Conservation (phyloP, 2,888 invertebrate genomes). For the Brachyopa scutellaris region DNA sequence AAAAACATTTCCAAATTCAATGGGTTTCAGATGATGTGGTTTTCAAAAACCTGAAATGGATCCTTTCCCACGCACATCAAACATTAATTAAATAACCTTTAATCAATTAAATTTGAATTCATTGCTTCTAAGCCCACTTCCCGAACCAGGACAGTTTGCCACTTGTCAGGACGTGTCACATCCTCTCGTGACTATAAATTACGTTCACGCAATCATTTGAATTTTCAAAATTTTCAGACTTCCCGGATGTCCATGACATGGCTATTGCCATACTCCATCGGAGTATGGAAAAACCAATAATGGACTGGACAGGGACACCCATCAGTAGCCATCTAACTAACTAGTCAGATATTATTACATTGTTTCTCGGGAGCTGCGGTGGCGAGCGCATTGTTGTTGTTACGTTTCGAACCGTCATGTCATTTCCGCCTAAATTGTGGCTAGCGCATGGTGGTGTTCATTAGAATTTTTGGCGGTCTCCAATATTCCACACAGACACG, state of each 20-base stretch:
- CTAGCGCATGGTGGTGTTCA: conserved; percentile 46
- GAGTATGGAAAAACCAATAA: conserved; percentile 40
- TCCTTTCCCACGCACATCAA: no score
- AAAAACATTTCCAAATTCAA: no score
- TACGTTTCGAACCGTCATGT: conserved; percentile 53
- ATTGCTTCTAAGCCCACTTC: not conserved
- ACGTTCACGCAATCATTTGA: conserved; percentile 62
- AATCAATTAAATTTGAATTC: conserved; percentile 10
- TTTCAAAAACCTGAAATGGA: no score
- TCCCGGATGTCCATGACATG: conserved; percentile 48
- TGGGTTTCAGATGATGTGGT: no score
- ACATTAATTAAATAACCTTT: conserved; percentile 6
- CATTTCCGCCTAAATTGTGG: conserved; percentile 61
- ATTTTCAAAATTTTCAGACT: conserved; percentile 63
- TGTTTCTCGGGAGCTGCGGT: conserved; percentile 12
- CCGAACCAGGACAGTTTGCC: not conserved
- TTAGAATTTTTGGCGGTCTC: conserved; percentile 61
- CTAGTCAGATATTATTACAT: conserved; percentile 54
- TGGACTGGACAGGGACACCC: no score
- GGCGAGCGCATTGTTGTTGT: not conserved
- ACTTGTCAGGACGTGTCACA: conserved; percentile 31
- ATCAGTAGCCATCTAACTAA: conserved; percentile 41
- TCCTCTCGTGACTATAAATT: conserved; percentile 52
- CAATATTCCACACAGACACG: conserved; percentile 49
- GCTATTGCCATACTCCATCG: not conserved